Evolutionary conservation across 2,888 invertebrate genomes (phyloP), one percentile per base, ranked within the genome.

Genomic region (Theretra japonica): DNA sequence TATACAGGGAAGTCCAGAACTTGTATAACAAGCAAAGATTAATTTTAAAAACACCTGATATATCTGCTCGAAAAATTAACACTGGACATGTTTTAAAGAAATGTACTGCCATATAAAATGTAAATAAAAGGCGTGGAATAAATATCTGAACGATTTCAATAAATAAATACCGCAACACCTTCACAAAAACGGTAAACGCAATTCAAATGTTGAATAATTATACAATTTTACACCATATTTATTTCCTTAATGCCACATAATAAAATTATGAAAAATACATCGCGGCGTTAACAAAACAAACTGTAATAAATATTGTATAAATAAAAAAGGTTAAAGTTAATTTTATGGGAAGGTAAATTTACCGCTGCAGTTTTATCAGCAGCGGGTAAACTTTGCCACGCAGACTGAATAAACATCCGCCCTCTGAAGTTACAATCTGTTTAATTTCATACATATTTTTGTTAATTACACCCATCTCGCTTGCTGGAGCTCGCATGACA

Each of bases 261-360:
- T 48, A 21, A 41, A 17, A 65, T 65, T 41, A 41, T 17, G 15
- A 15, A 65, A 65, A 48, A 48, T 23, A 23, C 23, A 65, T 41
- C 23, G 15, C 65, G 48, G 17, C 8, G 17, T 48, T 48, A 30
- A 48, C 23, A 23, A 65, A 65, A 62, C 33, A 62, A 65, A 65
- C 65, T 65, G 41, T 48, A 23, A 48, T 48, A 65, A 65, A 70
- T 48, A 48, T 48, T 17, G 23, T 41, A 65, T 48, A 65, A 48
- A 65, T 65, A 65, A 65, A 6, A 41, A 5, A 65, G 41, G 23
- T 23, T 17, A 48, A 48, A 41, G 11, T 48, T 23, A 65, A 48
- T 65, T 65, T 65, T 65, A 48, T 48, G 41, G 65, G 25, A 41
- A 17, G 41, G 65, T 65, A 65, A 65, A 41, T 65, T 65, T 65